These are phyloP conservation scores for Diadema setosum DNA, from an alignment of 35 echinoderm and acorn worm genomes.

Conservation along the genomic window DNA sequence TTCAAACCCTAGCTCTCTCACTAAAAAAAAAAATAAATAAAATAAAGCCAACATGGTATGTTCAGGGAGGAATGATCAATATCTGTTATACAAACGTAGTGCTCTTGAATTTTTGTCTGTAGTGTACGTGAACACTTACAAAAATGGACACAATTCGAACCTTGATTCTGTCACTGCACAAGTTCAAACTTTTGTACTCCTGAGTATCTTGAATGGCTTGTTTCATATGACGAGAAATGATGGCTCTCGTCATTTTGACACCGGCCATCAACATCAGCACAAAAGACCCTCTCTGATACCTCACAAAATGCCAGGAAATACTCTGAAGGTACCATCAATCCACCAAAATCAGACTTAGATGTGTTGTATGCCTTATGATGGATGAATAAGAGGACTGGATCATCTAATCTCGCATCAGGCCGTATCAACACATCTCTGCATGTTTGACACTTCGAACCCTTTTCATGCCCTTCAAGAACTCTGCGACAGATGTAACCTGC, in stretches of 20 bases:
- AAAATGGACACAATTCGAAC: conserved; percentile 24
- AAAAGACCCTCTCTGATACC: not conserved
- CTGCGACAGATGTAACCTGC: conserved; percentile 24
- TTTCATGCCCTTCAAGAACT: conserved; percentile 3
- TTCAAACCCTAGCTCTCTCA: no score
- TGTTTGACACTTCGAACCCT: not conserved
- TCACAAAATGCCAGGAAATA: conserved; percentile 14
- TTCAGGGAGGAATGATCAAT: no score
- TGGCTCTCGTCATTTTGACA: conserved; percentile 31
- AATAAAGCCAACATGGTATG: no score
- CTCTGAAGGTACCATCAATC: conserved; percentile 23
- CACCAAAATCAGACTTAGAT: conserved; percentile 24
- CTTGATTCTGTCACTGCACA: conserved; percentile 37
- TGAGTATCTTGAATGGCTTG: conserved; percentile 8
- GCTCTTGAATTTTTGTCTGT: conserved; percentile 41
- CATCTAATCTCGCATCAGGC: not conserved
- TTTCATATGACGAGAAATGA: conserved; percentile 7
- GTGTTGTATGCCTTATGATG: conserved; percentile 23
- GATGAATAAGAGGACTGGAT: conserved; percentile 9
- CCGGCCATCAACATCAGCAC: not conserved
- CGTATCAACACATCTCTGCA: conserved; percentile 17
- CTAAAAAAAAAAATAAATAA: no score
- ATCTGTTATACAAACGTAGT: no score
- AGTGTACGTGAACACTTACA: conserved; percentile 50
- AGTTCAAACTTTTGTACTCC: conserved; percentile 4